Evolutionary conservation across 2,797 vertebrate genomes (phyloP), one percentile per base, ranked within the genome.

Genomic region (Crocidura indochinensis): DNA sequence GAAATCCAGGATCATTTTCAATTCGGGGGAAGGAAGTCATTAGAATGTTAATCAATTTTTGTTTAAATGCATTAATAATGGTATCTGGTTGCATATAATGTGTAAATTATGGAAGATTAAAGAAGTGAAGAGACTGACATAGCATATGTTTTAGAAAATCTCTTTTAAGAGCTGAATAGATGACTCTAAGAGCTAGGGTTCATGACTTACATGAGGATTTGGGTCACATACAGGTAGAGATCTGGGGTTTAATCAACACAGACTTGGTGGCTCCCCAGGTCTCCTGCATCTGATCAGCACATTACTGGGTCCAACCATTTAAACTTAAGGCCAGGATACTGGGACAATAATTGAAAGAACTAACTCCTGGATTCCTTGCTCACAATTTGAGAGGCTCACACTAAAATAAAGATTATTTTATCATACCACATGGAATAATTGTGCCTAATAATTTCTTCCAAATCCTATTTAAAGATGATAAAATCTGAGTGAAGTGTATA

Each of bases 31-130:
- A 96, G 84, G 88, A 95, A 96, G 93, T 96, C 95, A 96, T 38
- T 92, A 89, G 56, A 75, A 95, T 69, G 96, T 78, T 96, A 97
- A 97, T 97, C 89, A 96, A 97, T 96, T 97, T 27, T 78, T 38
- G 38, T 94, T 96, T 96, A 93, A 95, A 92, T 27, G 88, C 83
- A 93, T 86, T 95, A 97, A 97, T 92, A 96, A 95, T 65, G 64
- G 88, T 87, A 95, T 62, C 85, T 95, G 87, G 84, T 95, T 93
- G 79, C 78, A 93, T 0, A 49, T 75, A 95, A 94, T 53, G 75
- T 74, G 22, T 91, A 96, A 93, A 94, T 82, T 90, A 96, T 51
- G 60, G 92, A 92, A 91, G 93, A 88, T 68, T 44, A 15, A 60
- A 84, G 83, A 91, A 81, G 56, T 60, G 90, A 44, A 86, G 68